Evolutionary conservation across 2,797 vertebrate genomes (phyloP), one percentile per base, ranked within the genome.

Genomic region (Oreonectes daqikongensis): DNA sequence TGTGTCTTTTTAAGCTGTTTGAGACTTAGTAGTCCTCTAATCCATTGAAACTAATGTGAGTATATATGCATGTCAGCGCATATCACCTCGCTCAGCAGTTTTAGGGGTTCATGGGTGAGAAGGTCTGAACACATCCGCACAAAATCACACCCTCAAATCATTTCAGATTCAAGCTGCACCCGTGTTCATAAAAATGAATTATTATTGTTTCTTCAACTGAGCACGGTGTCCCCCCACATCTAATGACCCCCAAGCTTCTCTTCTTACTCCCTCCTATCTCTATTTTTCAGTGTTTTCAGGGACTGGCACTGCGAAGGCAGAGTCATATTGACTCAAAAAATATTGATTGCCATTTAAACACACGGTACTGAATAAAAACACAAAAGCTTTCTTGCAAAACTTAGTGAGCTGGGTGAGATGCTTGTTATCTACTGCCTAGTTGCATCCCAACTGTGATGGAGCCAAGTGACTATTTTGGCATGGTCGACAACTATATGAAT

Each of bases 11-110:
- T 78, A 52, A 59, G 64, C 78, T 78, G 69, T 74, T 79, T 74
- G 78, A 77, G 76, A 82, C 75, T 76, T 76, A n/a, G n/a, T 35
- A 82, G 78, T 73, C 30, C 69, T 72, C 78, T 84, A 82, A 82
- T 82, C 79, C 66, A 74, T 61, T 76, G 79, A 77, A 67, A 79
- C 65, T 50, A 75, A 82, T 66, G 74, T 77, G 76, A 75, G 70
- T 79, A 70, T 82, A 32, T 79, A 71, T 74, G 66, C 68, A 70
- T 59, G 78, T 50, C 69, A 38, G 53, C 35, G 42, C 44, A 5
- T 67, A 74, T 38, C 72, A 75, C 15, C 50, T 7, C 20, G 53
- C 65, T 83, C 52, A 60, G 79, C 78, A 57, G 69, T 63, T 81
- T 77, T 63, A 73, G 66, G 32, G 50, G 46, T 68, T 60, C 73